Percentiles rank a stretch among this genome's conserved stretches.
Evolutionary conservation across 2,888 invertebrate genomes (phyloP).

Genomic region (Chydorus sphaericus): DNA sequence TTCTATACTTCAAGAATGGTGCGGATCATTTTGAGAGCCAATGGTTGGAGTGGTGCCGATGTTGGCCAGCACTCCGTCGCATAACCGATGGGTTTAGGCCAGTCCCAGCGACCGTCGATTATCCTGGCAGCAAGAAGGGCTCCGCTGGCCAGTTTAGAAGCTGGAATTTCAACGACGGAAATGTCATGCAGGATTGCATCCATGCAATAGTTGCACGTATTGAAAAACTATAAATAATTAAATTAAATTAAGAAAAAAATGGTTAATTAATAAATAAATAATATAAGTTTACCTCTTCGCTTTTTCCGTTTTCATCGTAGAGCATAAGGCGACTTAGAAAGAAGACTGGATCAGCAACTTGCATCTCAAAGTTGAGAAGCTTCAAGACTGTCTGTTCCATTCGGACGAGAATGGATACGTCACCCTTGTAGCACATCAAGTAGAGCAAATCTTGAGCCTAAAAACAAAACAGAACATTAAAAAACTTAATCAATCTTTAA

Average conservation of each 20-base stretch:
- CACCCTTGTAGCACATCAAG: neutral
- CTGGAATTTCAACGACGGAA: neutral
- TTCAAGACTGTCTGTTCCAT: conserved; percentile 4
- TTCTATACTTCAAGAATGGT: neutral
- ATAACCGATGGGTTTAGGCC: conserved; percentile 6
- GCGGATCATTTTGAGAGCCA: neutral
- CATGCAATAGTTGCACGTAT: conserved; percentile 10
- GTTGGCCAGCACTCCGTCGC: conserved; percentile 9
- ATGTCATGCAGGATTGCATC: conserved; percentile 2
- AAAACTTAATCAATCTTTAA: neutral
- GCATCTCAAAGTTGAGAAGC: neutral
- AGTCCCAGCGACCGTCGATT: neutral
- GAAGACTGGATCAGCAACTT: conserved; percentile 7
- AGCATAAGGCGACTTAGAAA: neutral
- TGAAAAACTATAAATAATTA: neutral
- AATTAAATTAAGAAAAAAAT: neutral
- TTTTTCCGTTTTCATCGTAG: conserved; percentile 6
- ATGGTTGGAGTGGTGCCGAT: neutral
- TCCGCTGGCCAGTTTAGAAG: neutral
- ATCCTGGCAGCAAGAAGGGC: conserved; percentile 5
- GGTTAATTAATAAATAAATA: neutral
- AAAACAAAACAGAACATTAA: neutral
- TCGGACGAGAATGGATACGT: neutral
- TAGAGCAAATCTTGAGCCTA: conserved; percentile 1
- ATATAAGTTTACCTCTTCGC: neutral